Evolutionary conservation across 2,888 invertebrate species (phyloP).

Genomic region (Drosophila testacea): DNA sequence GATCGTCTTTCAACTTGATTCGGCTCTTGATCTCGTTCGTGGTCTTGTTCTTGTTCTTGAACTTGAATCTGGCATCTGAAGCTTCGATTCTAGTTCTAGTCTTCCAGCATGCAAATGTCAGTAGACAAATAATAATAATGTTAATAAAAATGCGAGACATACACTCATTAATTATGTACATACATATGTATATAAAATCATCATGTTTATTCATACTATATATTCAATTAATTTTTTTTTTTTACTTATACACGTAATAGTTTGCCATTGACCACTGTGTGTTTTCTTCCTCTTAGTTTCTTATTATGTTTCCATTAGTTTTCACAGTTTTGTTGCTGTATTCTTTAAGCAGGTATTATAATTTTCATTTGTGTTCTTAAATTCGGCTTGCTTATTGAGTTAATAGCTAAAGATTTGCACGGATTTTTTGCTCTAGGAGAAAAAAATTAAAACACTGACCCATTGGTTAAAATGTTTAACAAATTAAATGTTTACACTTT

Average conservation of each 20-base stretch:
- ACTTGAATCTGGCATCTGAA: slow-evolving; percentile 3
- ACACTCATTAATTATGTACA: slow-evolving; percentile 33
- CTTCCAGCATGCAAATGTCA: slow-evolving; percentile 1
- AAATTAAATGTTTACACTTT: neutral
- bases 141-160: slow-evolving; percentile 19
- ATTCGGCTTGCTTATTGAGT: slow-evolving; percentile 64
- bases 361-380: slow-evolving; percentile 39
- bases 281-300: slow-evolving; percentile 15
- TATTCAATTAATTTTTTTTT: slow-evolving; percentile 20
- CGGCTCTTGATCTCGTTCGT: slow-evolving; percentile 10
- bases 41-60: slow-evolving; percentile 14
- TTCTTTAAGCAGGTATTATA: slow-evolving; percentile 15
- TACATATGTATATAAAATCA: slow-evolving; percentile 59
- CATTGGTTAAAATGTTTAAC: slow-evolving; percentile 1
- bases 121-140: slow-evolving; percentile 3
- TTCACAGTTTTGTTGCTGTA: slow-evolving; percentile 48
- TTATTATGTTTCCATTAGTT: slow-evolving; percentile 15
- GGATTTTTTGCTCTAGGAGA: slow-evolving; percentile 12
- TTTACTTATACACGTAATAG: slow-evolving; percentile 71
- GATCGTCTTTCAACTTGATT: slow-evolving; percentile 14
- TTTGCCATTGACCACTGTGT: slow-evolving; percentile 70
- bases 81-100: slow-evolving; percentile 8
- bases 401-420: slow-evolving; percentile 29
- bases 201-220: slow-evolving; percentile 44
- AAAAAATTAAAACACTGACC: slow-evolving; percentile 5